A percentile compares a stretch with the other conserved stretches of the same genome.
These are phyloP conservation scores for Ferrisia virgata DNA, from an alignment of 2,888 invertebrate genomes.

Conservation along the genomic window DNA sequence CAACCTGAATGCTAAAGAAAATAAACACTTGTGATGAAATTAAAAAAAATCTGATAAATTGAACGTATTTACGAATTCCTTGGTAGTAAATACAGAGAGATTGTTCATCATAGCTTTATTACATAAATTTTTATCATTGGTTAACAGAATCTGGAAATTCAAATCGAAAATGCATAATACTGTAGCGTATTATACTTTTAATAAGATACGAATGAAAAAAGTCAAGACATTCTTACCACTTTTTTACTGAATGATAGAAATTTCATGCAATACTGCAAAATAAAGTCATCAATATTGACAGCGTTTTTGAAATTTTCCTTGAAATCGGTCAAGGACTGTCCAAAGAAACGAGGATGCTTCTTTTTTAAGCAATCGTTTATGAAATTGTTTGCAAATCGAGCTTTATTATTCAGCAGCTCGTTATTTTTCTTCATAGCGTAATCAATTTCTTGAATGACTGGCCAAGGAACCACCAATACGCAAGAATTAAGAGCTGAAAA, in stretches of 20 bases:
- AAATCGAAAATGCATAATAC: neutral
- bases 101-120: slow-evolving; percentile 16
- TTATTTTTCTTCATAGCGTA: slow-evolving; percentile 28
- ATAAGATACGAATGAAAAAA: neutral
- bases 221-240: slow-evolving; percentile 37
- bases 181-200: too few relatives aligned
- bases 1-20: neutral
- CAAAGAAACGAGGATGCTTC: neutral
- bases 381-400: slow-evolving; percentile 12
- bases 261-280: slow-evolving; percentile 40
- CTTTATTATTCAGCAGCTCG: neutral
- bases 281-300: slow-evolving; percentile 29
- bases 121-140: slow-evolving; percentile 21
- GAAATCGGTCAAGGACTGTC: slow-evolving; percentile 26
- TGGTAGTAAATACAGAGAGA: neutral
- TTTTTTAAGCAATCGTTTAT: slow-evolving; percentile 22
- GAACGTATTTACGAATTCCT: neutral
- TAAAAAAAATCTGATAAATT: neutral
- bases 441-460: slow-evolving; percentile 37
- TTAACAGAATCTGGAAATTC: neutral
- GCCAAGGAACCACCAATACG: slow-evolving; percentile 34
- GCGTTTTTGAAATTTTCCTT: slow-evolving; percentile 37
- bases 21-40: neutral
- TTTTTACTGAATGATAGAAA: neutral
- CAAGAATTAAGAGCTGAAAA: slow-evolving; percentile 15